phyloP scores from a whole-genome alignment of 2,888 invertebrate genomes.

The Pristionchus exspectatus region DNA sequence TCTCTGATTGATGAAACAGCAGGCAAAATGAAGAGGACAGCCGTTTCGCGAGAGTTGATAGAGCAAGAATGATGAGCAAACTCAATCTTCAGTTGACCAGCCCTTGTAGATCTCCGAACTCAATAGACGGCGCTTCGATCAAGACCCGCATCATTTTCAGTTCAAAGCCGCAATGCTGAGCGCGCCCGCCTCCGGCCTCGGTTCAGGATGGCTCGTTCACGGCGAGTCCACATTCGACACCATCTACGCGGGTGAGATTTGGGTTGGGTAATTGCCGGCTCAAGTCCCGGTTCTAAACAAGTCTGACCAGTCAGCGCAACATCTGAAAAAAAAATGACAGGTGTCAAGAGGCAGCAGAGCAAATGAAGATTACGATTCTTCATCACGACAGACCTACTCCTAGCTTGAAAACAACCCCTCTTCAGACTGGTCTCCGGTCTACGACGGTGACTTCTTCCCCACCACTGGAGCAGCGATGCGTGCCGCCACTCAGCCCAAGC shows the following conservation, averaged over 20 bases:
- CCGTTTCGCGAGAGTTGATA: too few species aligned
- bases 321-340: too few species aligned
- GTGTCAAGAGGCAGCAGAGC: too few species aligned
- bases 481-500: neutral
- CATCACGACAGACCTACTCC: neutral
- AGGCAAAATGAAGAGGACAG: too few species aligned
- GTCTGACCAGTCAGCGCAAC: too few species aligned
- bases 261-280: too few species aligned
- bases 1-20: too few species aligned
- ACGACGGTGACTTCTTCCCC: slow-evolving; percentile 36
- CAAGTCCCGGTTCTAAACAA: neutral
- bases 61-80: too few species aligned
- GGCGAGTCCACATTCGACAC: neutral
- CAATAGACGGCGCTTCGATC: too few species aligned
- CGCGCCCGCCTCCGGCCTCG: neutral
- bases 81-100: too few species aligned
- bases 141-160: neutral
- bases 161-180: neutral
- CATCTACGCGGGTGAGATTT: neutral
- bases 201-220: neutral
- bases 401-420: too few species aligned
- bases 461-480: neutral
- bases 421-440: slow-evolving; percentile 28
- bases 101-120: neutral
- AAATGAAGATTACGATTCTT: too few species aligned